A percentile compares a stretch with the other conserved stretches of the same genome.
These are phyloP conservation scores for Cotesia typhae DNA, from an alignment of 1,140 invertebrate genomes.

Conservation along the genomic window DNA sequence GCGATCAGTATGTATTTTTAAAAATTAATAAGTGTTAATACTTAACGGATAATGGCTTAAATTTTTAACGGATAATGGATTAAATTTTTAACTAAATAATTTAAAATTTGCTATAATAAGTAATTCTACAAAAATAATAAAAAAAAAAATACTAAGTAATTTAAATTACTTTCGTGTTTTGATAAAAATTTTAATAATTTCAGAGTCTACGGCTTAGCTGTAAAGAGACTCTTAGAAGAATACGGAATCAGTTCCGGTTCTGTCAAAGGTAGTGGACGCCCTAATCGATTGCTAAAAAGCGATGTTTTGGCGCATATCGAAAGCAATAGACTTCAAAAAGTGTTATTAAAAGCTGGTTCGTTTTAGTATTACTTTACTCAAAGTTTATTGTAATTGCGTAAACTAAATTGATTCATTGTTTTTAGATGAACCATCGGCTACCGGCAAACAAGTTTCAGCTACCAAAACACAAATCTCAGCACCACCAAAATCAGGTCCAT, in stretches of 20 bases:
- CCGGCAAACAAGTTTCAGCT: background rate
- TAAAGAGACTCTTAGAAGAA: conserved; percentile 70
- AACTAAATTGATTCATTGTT: background rate
- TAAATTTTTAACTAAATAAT: too few species aligned
- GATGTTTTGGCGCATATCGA: conserved; percentile 72
- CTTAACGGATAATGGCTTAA: too few species aligned
- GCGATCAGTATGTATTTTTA: conserved; percentile 53
- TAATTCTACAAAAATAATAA: too few species aligned
- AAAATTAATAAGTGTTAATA: too few species aligned
- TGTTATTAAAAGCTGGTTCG: conserved; percentile 56
- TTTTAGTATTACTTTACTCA: background rate
- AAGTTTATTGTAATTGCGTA: background rate
- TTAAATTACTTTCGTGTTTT: too few species aligned
- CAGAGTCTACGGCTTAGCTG: conserved; percentile 71
- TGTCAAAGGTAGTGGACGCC: conserved; percentile 69
- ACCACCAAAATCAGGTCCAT: conserved; percentile 44
- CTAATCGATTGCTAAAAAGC: conserved; percentile 71
- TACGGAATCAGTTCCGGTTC: conserved; percentile 67
- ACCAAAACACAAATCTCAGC: conserved; percentile 19
- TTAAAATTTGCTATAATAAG: too few species aligned
- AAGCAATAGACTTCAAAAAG: conserved; percentile 66
- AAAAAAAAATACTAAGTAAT: too few species aligned
- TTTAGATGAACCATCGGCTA: conserved; percentile 14
- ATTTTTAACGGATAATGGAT: too few species aligned
- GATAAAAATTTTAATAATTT: conserved; percentile 20